Conservation (phyloP, 2,113 vertebrate species). For the Nothoprocta perdicaria region DNA sequence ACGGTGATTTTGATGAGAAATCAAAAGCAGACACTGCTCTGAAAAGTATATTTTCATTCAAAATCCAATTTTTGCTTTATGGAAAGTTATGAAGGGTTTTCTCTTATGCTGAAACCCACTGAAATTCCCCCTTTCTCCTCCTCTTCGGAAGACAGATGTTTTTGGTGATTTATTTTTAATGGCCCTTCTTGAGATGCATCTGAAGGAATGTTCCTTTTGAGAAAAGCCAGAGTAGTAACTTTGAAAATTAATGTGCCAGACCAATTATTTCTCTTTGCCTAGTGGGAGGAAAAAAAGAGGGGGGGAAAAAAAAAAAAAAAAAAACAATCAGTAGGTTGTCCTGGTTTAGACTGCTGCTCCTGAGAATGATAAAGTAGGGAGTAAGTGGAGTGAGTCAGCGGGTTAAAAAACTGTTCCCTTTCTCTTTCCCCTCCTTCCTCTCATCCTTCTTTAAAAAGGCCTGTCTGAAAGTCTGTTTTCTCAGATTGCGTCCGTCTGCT, state of each 20-base stretch:
- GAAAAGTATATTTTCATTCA: neutral
- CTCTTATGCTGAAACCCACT: neutral
- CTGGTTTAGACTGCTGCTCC: conserved; percentile 26
- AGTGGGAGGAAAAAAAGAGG: neutral
- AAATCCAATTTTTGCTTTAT: neutral
- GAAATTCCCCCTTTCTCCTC: neutral
- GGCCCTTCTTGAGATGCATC: conserved; percentile 46
- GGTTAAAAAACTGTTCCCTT: conserved; percentile 35
- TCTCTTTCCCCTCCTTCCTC: conserved; percentile 10
- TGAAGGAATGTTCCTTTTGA: conserved; percentile 66
- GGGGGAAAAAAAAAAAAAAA: neutral
- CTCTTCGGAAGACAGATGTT: conserved; percentile 47
- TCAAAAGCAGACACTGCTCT: neutral
- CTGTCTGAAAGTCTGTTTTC: conserved; percentile 61
- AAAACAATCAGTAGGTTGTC: neutral
- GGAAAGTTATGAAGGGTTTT: neutral
- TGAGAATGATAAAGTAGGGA: conserved; percentile 34
- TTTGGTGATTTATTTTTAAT: conserved; percentile 62
- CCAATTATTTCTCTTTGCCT: neutral
- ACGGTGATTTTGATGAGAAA: neutral
- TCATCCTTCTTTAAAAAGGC: conserved; percentile 1
- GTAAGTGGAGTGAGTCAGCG: conserved; percentile 5
- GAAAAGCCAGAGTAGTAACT: conserved; percentile 47
- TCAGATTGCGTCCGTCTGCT: conserved; percentile 21
- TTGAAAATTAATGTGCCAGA: conserved; percentile 47